Base-by-base conservation (phyloP, 2,797 vertebrate species). In the Momotus momota region DNA sequence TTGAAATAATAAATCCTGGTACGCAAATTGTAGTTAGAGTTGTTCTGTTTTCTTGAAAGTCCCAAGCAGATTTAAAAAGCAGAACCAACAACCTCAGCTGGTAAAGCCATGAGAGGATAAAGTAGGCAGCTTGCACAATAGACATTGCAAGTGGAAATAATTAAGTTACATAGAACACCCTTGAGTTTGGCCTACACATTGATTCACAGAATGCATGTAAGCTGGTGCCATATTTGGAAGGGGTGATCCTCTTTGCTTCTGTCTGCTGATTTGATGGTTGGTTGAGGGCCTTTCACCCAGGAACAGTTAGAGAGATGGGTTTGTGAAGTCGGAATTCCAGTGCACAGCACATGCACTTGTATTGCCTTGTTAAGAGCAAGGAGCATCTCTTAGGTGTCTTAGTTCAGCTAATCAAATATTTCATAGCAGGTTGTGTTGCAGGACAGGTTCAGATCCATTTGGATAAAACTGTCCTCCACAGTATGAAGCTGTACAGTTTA, bases 341-440 rank as follows among this genome's bases (percentile, higher is more conserved):
- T 5, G 21, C 14, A 9, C 11, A 51, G 29, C 35, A 18, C 0
- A 0, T 19, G 23, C 0, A 0, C 40, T 77, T 41, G 20, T 29
- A 22, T 31, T 75, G 41, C 52, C 23, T 27, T 79, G 33, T 35
- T 65, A 49, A 67, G 51, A 26, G 22, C 21, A 10, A 25, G 29
- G 21, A 5, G 2, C 18, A 11, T 58, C 33, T 91, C 35, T 54
- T 41, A 7, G 7, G 12, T 77, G 40, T 19, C n/a, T 33, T 84
- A 31, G 9, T 66, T 73, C 35, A 75, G n/a, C 22, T 83, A 45
- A 43, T 38, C 2, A 45, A 3, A 1, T 66, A 40, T 54, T 75
- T 80, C 16, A 14, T 5, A 9, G 11, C 40, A 48, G 15, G 16
- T 35, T 70, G n/a, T 66, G 25, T 31, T 78, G 55, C 29, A 66